These are phyloP conservation scores for Melieria omissa DNA, from an alignment of 2,888 invertebrate genomes.

Conservation along the genomic window DNA sequence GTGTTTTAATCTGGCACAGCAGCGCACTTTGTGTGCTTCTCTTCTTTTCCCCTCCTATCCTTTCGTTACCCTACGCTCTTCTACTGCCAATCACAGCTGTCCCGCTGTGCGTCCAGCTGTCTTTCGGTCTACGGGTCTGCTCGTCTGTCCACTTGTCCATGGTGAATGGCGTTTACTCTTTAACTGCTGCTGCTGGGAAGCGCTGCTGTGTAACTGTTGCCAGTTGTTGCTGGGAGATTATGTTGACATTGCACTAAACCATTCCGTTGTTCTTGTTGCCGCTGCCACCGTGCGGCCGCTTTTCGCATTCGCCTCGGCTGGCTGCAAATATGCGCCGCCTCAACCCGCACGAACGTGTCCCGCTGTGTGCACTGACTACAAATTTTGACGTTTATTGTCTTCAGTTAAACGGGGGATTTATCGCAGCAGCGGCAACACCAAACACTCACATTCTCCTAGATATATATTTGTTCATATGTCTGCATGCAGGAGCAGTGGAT, in stretches of 20 bases:
- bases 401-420: slow-evolving; percentile 39
- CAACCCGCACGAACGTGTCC: no score
- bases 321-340: no score
- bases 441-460: no score
- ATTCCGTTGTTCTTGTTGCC: neutral
- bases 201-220: slow-evolving; percentile 20
- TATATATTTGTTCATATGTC: no score
- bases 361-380: slow-evolving; percentile 15
- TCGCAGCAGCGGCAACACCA: neutral
- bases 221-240: slow-evolving; percentile 14
- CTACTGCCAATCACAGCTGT: no score
- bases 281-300: neutral
- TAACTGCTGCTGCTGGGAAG: slow-evolving; percentile 11
- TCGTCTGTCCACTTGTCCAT: neutral
- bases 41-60: no score
- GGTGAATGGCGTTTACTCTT: neutral
- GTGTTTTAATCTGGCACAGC: no score
- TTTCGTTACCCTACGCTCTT: no score
- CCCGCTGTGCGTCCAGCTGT: neutral
- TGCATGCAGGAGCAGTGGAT: no score
- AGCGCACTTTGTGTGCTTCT: no score
- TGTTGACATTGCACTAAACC: slow-evolving; percentile 13
- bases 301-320: no score
- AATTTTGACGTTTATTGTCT: slow-evolving; percentile 41
- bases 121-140: neutral